Percentiles rank a stretch among this genome's conserved stretches.
Evolutionary conservation across 2,113 vertebrate genomes (phyloP).

Genomic region (Hippocampus barbouri): DNA sequence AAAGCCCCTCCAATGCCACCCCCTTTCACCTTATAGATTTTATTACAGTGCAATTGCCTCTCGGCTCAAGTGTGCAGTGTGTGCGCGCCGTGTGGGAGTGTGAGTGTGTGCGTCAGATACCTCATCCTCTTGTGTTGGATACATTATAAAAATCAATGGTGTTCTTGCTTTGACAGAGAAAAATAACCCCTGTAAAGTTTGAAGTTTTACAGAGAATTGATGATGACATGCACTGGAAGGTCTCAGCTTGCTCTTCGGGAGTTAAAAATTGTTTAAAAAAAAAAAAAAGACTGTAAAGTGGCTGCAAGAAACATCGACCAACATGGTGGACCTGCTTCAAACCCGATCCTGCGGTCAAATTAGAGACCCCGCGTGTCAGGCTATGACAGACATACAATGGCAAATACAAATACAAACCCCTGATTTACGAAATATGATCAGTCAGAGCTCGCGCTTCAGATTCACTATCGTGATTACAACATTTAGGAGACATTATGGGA

Average conservation of each 20-base stretch:
- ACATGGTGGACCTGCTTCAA: no score
- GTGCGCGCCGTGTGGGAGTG: background rate
- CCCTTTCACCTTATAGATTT: constrained; percentile 58
- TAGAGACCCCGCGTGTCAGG: no score
- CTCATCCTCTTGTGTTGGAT: constrained; percentile 2
- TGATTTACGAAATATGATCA: no score
- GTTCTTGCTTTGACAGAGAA: background rate
- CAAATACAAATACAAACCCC: no score
- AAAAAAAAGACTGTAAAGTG: background rate
- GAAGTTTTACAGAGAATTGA: background rate
- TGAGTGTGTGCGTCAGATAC: background rate
- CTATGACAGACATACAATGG: no score
- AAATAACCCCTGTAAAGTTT: background rate
- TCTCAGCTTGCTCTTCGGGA: no score
- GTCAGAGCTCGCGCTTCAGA: no score
- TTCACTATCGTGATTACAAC: no score
- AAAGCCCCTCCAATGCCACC: constrained; percentile 23
- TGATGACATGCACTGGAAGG: background rate
- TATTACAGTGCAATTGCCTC: constrained; percentile 75
- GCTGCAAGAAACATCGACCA: background rate
- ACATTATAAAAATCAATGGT: background rate
- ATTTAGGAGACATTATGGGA: no score
- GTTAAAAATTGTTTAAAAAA: no score
- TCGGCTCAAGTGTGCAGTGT: constrained; percentile 46
- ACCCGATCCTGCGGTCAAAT: no score